phyloP scores from a whole-genome alignment of 2,113 vertebrate species.

The Amphiprion ocellaris region DNA sequence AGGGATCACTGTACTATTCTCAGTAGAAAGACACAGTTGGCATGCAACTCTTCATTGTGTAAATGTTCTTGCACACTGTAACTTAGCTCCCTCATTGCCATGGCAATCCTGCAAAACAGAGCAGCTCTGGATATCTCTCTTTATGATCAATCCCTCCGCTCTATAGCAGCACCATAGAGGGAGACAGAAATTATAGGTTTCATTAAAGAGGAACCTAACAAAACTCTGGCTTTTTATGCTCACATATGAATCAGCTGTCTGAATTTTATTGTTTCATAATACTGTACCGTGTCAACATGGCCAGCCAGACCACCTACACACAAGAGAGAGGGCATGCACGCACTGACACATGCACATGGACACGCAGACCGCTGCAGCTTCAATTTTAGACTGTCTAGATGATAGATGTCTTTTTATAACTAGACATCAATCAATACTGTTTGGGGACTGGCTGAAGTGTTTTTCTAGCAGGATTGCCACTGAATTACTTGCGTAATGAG shows the following conservation, averaged over 20 bases:
- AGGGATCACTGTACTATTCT: not conserved
- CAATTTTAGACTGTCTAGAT: slow-evolving; percentile 74
- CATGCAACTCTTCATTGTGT: slow-evolving; percentile 22
- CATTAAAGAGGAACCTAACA: slow-evolving; percentile 78
- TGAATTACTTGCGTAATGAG: slow-evolving; percentile 55
- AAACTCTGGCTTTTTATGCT: slow-evolving; percentile 76
- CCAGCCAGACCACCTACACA: slow-evolving; percentile 28
- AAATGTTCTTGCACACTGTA: slow-evolving; percentile 41
- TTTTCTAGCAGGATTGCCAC: slow-evolving; percentile 46
- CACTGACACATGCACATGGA: slow-evolving; percentile 20
- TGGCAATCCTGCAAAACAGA: slow-evolving; percentile 43
- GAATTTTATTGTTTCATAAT: slow-evolving; percentile 79
- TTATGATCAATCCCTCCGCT: slow-evolving; percentile 64
- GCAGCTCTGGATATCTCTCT: slow-evolving; percentile 61
- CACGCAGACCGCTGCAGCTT: slow-evolving; percentile 53
- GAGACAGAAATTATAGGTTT: slow-evolving; percentile 76
- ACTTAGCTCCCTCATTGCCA: slow-evolving; percentile 49
- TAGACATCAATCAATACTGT: slow-evolving; percentile 74
- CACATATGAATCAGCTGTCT: slow-evolving; percentile 79
- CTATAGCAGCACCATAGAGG: slow-evolving; percentile 39
- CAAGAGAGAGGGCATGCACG: slow-evolving; percentile 7
- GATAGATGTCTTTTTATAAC: slow-evolving; percentile 78
- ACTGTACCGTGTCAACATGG: slow-evolving; percentile 61
- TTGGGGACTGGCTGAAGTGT: slow-evolving; percentile 50
- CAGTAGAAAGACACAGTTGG: slow-evolving; percentile 11